phyloP scores from a whole-genome alignment of 1,140 invertebrate genomes.

The Plectrocnemia conspersa region DNA sequence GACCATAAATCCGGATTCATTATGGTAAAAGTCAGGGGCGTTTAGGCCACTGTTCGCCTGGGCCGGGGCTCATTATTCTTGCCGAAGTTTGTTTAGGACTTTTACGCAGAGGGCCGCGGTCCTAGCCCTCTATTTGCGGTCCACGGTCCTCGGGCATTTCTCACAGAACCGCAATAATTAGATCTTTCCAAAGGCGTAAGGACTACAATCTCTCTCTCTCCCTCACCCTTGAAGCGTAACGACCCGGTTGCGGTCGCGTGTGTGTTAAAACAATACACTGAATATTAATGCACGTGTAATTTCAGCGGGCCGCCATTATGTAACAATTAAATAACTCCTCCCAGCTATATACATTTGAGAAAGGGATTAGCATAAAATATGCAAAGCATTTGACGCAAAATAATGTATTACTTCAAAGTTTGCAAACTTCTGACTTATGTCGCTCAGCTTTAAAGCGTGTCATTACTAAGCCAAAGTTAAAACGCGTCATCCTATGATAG shows the following conservation, averaged over 20 bases:
- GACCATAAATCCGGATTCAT: slow-evolving; percentile 27
- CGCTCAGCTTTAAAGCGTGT: too few relatives aligned
- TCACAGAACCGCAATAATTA: slow-evolving; percentile 23
- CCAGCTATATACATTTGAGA: too few relatives aligned
- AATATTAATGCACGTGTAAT: too few relatives aligned
- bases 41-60: slow-evolving; percentile 14
- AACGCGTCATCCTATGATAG: too few relatives aligned
- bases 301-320: too few relatives aligned
- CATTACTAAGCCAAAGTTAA: too few relatives aligned
- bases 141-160: background rate
- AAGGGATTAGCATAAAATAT: too few relatives aligned
- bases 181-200: slow-evolving; percentile 22
- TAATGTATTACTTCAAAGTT: too few relatives aligned
- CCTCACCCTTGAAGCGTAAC: background rate
- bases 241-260: background rate
- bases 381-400: too few relatives aligned
- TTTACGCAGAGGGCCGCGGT: slow-evolving; percentile 9
- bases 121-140: slow-evolving; percentile 23
- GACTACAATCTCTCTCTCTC: slow-evolving; percentile 2
- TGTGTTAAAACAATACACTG: too few relatives aligned
- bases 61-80: slow-evolving; percentile 26
- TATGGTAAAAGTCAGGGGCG: slow-evolving; percentile 22
- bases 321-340: too few relatives aligned
- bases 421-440: too few relatives aligned
- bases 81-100: slow-evolving; percentile 29